A percentile compares a stretch with the other conserved stretches of the same genome.
phyloP scores from a whole-genome alignment of 1,140 invertebrate genomes.

The Bombus confusus region DNA sequence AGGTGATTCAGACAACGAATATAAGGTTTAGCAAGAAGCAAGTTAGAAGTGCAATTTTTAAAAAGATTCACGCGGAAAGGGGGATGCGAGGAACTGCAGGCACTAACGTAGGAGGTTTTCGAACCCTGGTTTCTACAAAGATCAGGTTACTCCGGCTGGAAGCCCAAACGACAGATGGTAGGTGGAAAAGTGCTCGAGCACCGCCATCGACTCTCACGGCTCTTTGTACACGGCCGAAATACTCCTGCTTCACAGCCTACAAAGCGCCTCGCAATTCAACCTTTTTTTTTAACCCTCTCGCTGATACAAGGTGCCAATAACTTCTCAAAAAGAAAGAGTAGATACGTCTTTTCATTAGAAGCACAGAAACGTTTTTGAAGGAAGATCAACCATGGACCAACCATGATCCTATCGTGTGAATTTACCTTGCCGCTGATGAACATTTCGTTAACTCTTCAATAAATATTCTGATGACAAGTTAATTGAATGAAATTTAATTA shows the following conservation, averaged over 20 bases:
- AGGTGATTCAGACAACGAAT: background rate
- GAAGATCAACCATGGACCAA: background rate
- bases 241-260: conserved; percentile 25
- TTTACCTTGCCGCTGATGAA: background rate
- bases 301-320: conserved; percentile 23
- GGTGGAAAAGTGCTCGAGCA: conserved; percentile 72
- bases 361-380: background rate
- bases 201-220: conserved; percentile 66
- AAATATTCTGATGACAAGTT: no score
- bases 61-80: conserved; percentile 14
- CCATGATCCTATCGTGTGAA: background rate
- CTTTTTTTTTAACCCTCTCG: conserved; percentile 25
- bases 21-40: background rate
- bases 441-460: no score
- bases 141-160: conserved; percentile 74
- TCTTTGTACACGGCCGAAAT: conserved; percentile 59
- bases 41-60: conserved; percentile 12
- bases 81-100: conserved; percentile 51
- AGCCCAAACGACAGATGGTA: conserved; percentile 77
- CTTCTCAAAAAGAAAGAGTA: background rate
- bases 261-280: conserved; percentile 29
- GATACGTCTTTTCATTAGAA: background rate
- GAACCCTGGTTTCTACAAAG: conserved; percentile 73
- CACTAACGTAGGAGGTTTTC: conserved; percentile 66
- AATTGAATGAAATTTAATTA: background rate